These are phyloP conservation scores for Anhinga rufa DNA, from an alignment of 2,113 vertebrate genomes.

Conservation along the genomic window DNA sequence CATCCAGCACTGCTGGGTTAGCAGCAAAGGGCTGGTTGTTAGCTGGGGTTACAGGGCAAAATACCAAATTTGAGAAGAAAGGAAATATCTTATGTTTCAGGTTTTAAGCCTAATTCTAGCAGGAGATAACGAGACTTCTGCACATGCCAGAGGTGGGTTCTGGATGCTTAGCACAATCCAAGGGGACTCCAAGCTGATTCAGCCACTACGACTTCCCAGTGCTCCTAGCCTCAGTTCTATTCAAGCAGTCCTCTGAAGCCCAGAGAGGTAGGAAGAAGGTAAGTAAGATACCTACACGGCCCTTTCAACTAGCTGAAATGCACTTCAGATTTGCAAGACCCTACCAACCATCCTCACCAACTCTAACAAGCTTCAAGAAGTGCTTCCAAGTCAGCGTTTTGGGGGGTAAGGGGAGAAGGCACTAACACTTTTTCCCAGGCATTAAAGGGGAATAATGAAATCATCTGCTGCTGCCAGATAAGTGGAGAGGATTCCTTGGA, in stretches of 20 bases:
- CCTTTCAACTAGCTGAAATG: background rate
- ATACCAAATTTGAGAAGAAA: background rate
- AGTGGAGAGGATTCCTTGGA: background rate
- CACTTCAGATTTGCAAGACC: background rate
- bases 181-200: background rate
- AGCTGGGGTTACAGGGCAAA: background rate
- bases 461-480: background rate
- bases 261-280: background rate
- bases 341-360: background rate
- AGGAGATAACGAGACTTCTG: background rate
- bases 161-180: background rate
- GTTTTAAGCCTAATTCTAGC: background rate
- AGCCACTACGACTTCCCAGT: background rate
- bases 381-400: background rate
- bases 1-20: background rate
- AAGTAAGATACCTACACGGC: background rate
- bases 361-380: background rate
- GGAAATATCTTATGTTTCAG: background rate
- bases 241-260: background rate
- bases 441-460: background rate
- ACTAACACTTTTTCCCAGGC: background rate
- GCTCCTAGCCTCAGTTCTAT: background rate
- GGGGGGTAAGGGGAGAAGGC: background rate
- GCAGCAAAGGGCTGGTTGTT: background rate
- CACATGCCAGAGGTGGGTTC: background rate